These are phyloP conservation scores for Dendrolimus kikuchii DNA, from an alignment of 1,140 invertebrate genomes.

Conservation along the genomic window DNA sequence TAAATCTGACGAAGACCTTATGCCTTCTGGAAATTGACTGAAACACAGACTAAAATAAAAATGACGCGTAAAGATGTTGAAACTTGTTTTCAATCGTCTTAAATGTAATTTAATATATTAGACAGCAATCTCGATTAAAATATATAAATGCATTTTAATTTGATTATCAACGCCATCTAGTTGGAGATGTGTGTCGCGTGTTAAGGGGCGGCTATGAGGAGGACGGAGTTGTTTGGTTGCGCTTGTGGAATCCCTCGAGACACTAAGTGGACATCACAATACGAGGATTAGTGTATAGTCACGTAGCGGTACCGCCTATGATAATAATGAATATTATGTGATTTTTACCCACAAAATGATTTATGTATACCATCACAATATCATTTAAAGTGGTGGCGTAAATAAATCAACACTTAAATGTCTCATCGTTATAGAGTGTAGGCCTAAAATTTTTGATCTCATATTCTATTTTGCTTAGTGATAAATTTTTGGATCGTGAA, in stretches of 20 bases:
- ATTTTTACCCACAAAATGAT: slow-evolving; percentile 62
- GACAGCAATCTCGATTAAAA: too few species aligned
- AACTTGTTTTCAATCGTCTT: too few species aligned
- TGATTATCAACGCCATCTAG: too few species aligned
- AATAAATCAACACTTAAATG: slow-evolving; percentile 65
- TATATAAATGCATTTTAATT: too few species aligned
- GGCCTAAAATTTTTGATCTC: slow-evolving; percentile 71
- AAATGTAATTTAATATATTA: too few species aligned
- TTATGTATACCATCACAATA: slow-evolving; percentile 58
- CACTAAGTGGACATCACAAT: slow-evolving; percentile 27
- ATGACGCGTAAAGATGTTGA: too few species aligned
- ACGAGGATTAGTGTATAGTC: slow-evolving; percentile 33
- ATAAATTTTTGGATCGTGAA: slow-evolving; percentile 58
- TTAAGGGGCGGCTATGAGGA: not conserved
- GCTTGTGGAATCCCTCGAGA: slow-evolving; percentile 39
- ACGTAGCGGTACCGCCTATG: slow-evolving; percentile 64
- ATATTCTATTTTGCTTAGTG: slow-evolving; percentile 72
- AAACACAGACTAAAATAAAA: too few species aligned
- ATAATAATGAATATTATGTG: slow-evolving; percentile 46
- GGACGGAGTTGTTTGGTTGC: slow-evolving; percentile 16
- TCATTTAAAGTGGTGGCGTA: slow-evolving; percentile 56
- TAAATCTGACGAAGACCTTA: too few species aligned
- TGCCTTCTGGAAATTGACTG: too few species aligned
- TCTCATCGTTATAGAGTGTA: slow-evolving; percentile 64
- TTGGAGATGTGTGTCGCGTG: not conserved